Evolutionary conservation across 2,113 vertebrate species (phyloP).

Genomic region (Sapajus apella): DNA sequence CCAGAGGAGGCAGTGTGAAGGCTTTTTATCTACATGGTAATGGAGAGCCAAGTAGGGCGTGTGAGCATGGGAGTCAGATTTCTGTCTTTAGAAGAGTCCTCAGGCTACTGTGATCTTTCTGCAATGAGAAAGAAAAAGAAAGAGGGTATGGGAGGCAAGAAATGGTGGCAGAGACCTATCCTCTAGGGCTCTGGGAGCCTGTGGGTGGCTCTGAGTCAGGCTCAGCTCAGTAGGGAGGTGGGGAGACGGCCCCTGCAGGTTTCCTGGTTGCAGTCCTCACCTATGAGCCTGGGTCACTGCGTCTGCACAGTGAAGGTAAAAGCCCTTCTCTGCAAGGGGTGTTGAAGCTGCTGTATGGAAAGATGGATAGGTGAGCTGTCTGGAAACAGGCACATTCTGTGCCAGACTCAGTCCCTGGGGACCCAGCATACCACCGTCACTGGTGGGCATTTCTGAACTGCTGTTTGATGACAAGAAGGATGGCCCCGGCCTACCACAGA

Average conservation of each 20-base stretch:
- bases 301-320: neutral
- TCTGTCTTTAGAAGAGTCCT: neutral
- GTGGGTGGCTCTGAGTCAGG: neutral
- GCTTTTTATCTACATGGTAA: neutral
- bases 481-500: neutral
- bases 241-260: neutral
- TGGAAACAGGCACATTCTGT: neutral
- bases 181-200: neutral
- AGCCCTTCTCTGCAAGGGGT: neutral
- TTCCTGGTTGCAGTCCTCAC: neutral
- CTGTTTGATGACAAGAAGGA: neutral
- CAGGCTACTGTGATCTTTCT: neutral
- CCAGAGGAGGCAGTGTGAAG: neutral
- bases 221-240: neutral
- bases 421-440: neutral
- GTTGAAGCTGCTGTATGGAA: neutral
- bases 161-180: neutral
- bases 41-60: neutral
- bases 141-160: neutral
- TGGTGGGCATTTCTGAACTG: neutral
- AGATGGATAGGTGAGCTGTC: fast-evolving
- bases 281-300: neutral
- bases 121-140: neutral
- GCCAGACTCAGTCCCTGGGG: fast-evolving
- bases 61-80: neutral